Percentiles rank a stretch among this genome's conserved stretches.
Evolutionary conservation across 2,797 vertebrate species (phyloP).

Genomic region (Sebastes variabilis): DNA sequence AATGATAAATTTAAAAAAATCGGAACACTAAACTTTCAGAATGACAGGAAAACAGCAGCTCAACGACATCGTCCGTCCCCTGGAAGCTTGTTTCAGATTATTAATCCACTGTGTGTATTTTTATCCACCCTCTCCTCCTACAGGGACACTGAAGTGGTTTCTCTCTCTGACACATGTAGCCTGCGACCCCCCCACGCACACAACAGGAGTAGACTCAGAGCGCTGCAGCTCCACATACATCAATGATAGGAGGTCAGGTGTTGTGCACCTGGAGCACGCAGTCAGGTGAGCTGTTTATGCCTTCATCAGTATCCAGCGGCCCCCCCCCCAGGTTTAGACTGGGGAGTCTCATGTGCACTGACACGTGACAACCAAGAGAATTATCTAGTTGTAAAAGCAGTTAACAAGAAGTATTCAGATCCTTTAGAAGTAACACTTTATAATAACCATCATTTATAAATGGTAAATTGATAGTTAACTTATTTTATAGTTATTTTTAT

Average conservation of each 20-base stretch:
- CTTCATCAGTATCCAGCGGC: not conserved
- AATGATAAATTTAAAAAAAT: too few species aligned
- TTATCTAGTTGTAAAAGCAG: not conserved
- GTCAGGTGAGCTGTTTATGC: conserved; percentile 4
- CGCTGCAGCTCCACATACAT: not conserved
- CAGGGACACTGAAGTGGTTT: not conserved
- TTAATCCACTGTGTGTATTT: conserved; percentile 6
- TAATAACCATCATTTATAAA: too few species aligned
- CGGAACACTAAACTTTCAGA: not conserved
- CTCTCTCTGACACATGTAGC: conserved; percentile 1
- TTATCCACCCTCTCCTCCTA: not conserved
- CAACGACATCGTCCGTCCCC: not conserved
- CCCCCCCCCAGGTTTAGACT: not conserved
- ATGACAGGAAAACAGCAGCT: not conserved
- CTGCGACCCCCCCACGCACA: not conserved
- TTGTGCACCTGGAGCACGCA: conserved; percentile 46
- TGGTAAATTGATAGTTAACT: too few species aligned
- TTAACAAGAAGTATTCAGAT: too few species aligned
- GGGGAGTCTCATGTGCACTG: conserved; percentile 20
- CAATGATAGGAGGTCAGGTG: conserved; percentile 31
- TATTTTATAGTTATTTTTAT: too few species aligned
- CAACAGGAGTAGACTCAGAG: not conserved
- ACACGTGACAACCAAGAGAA: conserved; percentile 20
- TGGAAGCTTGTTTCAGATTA: conserved; percentile 5
- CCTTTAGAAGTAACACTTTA: too few species aligned